Conservation (phyloP, 2,888 invertebrate genomes). For the Acanthosepion pharaonis region DNA sequence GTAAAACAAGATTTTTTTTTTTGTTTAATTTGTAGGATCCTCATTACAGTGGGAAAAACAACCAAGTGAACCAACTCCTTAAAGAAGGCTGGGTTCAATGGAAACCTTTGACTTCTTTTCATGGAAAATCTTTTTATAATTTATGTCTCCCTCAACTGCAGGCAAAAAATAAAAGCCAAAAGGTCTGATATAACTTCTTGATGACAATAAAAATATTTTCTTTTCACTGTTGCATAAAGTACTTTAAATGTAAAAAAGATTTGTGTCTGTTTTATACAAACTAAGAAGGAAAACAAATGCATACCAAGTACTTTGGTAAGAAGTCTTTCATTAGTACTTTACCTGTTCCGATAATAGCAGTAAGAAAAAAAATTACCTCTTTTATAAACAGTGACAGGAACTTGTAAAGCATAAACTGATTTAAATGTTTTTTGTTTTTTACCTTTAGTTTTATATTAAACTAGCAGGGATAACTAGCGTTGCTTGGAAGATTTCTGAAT, state of each 20-base stretch:
- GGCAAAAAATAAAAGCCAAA: slow-evolving; percentile 25
- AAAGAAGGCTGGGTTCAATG: slow-evolving; percentile 60
- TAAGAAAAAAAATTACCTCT: too few relatives aligned
- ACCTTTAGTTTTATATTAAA: too few relatives aligned
- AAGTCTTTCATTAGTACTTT: too few relatives aligned
- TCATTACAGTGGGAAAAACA: slow-evolving; percentile 62
- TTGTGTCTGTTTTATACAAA: too few relatives aligned
- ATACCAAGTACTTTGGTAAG: too few relatives aligned
- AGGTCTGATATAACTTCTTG: background rate
- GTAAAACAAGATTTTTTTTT: slow-evolving; percentile 35
- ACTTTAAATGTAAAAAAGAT: background rate
- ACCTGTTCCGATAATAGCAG: too few relatives aligned
- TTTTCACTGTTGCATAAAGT: background rate
- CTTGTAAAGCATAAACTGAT: too few relatives aligned
- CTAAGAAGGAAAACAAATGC: too few relatives aligned
- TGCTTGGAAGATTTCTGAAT: too few relatives aligned
- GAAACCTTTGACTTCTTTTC: slow-evolving; percentile 63
- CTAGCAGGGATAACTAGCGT: too few relatives aligned
- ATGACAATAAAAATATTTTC: background rate
- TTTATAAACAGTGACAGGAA: too few relatives aligned
- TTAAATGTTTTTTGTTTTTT: too few relatives aligned
- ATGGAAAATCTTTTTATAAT: slow-evolving; percentile 68
- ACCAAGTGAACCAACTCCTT: slow-evolving; percentile 51
- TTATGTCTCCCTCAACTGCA: slow-evolving; percentile 67
- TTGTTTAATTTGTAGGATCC: slow-evolving; percentile 64